Conservation (phyloP, 2,113 vertebrate species). For the Grantiella picta region DNA sequence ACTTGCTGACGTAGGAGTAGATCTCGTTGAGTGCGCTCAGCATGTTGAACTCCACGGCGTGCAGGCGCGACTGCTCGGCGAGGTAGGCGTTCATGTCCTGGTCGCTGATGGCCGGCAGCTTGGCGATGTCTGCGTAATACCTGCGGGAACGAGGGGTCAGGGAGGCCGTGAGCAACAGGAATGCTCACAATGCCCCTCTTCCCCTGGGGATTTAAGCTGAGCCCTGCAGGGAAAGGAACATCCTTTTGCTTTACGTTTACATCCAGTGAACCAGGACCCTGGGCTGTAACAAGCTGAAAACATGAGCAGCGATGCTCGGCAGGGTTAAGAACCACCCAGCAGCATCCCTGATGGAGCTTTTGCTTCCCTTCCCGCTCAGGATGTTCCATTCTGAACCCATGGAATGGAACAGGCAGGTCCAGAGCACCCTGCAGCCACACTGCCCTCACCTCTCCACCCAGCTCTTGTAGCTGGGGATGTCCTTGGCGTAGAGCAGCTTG, state of each 20-base stretch:
- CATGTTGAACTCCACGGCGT: conserved; percentile 94
- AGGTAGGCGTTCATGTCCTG: conserved; percentile 99
- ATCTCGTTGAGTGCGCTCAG: conserved; percentile 96
- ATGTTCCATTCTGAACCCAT: rapidly evolving
- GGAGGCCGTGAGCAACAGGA: not conserved
- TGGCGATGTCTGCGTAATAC: conserved; percentile 97
- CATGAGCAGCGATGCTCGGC: rapidly evolving
- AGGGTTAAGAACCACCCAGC: not conserved
- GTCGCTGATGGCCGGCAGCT: conserved; percentile 95
- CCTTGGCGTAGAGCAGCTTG: conserved; percentile 98
- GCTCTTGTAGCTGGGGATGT: conserved; percentile 99
- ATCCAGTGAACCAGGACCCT: not conserved
- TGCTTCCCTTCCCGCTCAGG: not conserved
- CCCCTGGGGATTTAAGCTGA: not conserved
- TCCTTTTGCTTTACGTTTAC: not conserved
- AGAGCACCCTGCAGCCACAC: not conserved
- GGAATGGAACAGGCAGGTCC: not conserved
- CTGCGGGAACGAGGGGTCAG: conserved; percentile 51
- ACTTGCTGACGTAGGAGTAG: conserved; percentile 98
- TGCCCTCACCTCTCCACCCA: conserved; percentile 94
- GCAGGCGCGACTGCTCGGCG: conserved; percentile 95
- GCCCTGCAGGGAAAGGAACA: not conserved
- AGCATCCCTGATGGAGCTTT: rapidly evolving
- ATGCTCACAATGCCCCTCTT: rapidly evolving
- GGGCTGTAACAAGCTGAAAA: not conserved